Base-by-base conservation (phyloP, 2,888 invertebrate genomes). In the Ectemnius continuus region DNA sequence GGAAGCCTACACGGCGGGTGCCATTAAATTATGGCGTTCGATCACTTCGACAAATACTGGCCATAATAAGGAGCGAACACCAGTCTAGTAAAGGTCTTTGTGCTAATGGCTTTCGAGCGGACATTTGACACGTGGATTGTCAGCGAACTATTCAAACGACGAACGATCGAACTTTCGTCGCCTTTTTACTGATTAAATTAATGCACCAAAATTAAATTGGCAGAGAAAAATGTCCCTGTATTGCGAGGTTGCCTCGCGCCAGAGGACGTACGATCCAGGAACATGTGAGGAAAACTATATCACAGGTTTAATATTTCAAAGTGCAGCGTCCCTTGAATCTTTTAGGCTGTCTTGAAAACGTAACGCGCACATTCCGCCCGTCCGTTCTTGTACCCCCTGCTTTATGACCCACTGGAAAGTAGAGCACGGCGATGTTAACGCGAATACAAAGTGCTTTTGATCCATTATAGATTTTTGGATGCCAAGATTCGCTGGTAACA, bases 281-380 rank as follows among this genome's bases (percentile, higher is more conserved):
- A n/a, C 20, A n/a, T 4, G 56, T 11, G 52, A 36, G 36, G 26
- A 23, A 52, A 23, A 26, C 5, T 57, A 20, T 56, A 18, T 36
- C 52, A 14, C 18, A 36, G 57, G 46, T 68, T 68, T 61, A 68
- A 68, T 68, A 68, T 68, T 68, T 61, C 57, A 61, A 68, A 61
- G 61, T 56, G 61, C 48, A 36, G 8, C 36, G 36, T 11, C 36
- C 36, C 36, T 11, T 36, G 36, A 36, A 36, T 36, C 36, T 36
- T 36, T 36, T 8, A 36, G 36, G 11, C 36, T 4, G 36, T 8
- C 36, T 36, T 36, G 36, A 36, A 8, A 36, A 36, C 1, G 36
- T 36, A 36, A 36, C 36, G 36, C 36, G 36, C 8, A 11, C 36
- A 36, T 36, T 36, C 36, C 36, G 36, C 5, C 36, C 11, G 36